phyloP scores from a whole-genome alignment of 2,113 vertebrate species.

The Neotoma lepida region DNA sequence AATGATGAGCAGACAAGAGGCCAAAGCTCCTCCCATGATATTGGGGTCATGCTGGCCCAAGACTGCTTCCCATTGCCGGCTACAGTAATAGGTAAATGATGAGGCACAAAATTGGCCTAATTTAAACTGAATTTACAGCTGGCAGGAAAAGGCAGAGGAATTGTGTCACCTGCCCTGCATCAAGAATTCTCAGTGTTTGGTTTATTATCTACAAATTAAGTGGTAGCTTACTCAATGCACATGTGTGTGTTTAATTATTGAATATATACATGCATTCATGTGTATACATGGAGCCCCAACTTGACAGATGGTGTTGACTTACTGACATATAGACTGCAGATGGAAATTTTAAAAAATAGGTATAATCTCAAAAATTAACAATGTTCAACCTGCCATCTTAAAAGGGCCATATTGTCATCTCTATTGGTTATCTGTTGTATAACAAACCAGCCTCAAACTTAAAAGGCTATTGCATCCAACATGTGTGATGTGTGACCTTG shows the following conservation, averaged over 20 bases:
- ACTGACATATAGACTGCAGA: not conserved
- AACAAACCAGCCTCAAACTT: not conserved
- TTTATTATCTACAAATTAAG: conserved; percentile 11
- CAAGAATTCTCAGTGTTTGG: conserved; percentile 22
- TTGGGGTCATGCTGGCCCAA: accelerated
- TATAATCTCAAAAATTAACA: not conserved
- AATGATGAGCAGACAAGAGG: not conserved
- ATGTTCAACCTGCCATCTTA: not conserved
- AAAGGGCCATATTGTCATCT: not conserved
- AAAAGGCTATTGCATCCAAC: not conserved
- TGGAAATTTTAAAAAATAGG: not conserved
- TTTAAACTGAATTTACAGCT: not conserved
- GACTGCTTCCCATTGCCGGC: accelerated
- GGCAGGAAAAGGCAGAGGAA: not conserved
- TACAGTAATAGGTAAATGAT: accelerated
- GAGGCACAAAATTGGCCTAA: not conserved
- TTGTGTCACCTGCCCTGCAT: not conserved
- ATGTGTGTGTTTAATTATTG: not conserved
- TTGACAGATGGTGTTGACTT: not conserved
- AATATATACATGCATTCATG: too few species aligned
- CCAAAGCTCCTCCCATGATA: accelerated
- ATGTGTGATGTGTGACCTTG: accelerated
- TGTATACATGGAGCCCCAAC: not conserved
- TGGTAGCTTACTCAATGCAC: not conserved
- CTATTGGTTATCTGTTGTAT: too few species aligned